Base-by-base conservation (phyloP, 2,113 vertebrate species). In the Rafetus swinhoei region DNA sequence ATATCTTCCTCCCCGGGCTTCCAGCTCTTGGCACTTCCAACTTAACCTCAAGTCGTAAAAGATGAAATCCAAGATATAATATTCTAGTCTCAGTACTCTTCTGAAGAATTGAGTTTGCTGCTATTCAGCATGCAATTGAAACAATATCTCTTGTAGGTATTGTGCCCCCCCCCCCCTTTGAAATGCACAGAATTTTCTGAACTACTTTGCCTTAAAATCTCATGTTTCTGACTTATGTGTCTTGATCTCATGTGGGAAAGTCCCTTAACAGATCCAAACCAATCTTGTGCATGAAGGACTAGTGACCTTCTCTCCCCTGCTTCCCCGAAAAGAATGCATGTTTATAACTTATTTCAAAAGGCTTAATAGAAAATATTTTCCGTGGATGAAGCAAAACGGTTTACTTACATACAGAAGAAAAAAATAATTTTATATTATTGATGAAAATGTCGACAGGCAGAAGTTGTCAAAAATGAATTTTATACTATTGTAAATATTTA, bases 401-500 rank as follows among this genome's bases (percentile, higher is more conserved):
- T 87, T 54, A 54, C 53, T 54, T 14, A 54, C 53, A 54, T 54
- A 12, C 53, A 54, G 53, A 54, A 54, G 53, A 54, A 54, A 54
- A 54, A 53, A 80, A 45, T 45, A 94, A 88, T n/a, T 85, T 97
- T 97, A 96, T 97, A 95, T 96, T 84, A 56, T 88, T 97, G 97
- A 45, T 45, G 45, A 45, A 45, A 45, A 45, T 45, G 45, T 45
- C 45, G 6, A 45, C 45, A 45, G 45, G 45, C 45, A 45, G 45
- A 45, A 5, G 6, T 45, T 45, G 45, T 45, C 5, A 45, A 45
- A 45, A 45, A 45, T 45, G 82, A 94, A 88, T n/a, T 85, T 97
- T 97, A 96, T 97, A 95, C 97, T 84, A 56, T 88, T 97, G 97
- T 98, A 98, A 97, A 98, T 98, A 98, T 97, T 97, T 98, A 96